Base-by-base conservation (phyloP, 2,888 invertebrate genomes). In the Cerastis leucographa region DNA sequence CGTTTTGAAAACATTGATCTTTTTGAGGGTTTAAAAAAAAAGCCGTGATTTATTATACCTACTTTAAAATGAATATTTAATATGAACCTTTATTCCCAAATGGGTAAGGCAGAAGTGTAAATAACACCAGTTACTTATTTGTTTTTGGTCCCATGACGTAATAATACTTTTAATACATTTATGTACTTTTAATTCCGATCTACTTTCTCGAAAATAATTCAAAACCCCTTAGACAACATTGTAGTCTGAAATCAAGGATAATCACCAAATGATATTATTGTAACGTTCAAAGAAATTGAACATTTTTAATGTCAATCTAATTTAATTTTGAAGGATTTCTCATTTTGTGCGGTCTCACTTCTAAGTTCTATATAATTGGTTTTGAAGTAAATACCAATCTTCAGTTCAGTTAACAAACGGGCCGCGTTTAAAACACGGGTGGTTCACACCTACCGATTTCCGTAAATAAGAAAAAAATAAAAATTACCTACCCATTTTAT, bases 341-440 rank as follows among this genome's bases (percentile, higher is more conserved):
- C 46, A 56, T 69, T 74, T 70, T 54, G 40, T 74, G 56, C 56
- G 77, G 67, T 78, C 46, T 72, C 49, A 7, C n/a, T 29, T 35
- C 49, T 75, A 81, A 81, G 14, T 86, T 69, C 67, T 76, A 70
- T 82, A 74, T 74, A 86, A 86, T 82, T 81, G 59, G n/a, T 71
- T 78, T 67, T 12, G 17, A 61, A 77, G 35, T 71, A 25, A 74
- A 65, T 68, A n/a, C n/a, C n/a, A n/a, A n/a, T n/a, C n/a, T n/a
- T n/a, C n/a, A n/a, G n/a, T n/a, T n/a, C n/a, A n/a, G n/a, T n/a
- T n/a, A n/a, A n/a, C n/a, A n/a, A n/a, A n/a, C n/a, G n/a, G n/a
- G n/a, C n/a, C n/a, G n/a, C n/a, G n/a, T n/a, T n/a, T n/a, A n/a
- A n/a, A n/a, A n/a, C n/a, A n/a, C n/a, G n/a, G n/a, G n/a, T n/a